Percentiles rank a stretch among this genome's conserved stretches.
Conservation (phyloP, 2,113 vertebrate genomes). For the Sakesphorus luctuosus region DNA sequence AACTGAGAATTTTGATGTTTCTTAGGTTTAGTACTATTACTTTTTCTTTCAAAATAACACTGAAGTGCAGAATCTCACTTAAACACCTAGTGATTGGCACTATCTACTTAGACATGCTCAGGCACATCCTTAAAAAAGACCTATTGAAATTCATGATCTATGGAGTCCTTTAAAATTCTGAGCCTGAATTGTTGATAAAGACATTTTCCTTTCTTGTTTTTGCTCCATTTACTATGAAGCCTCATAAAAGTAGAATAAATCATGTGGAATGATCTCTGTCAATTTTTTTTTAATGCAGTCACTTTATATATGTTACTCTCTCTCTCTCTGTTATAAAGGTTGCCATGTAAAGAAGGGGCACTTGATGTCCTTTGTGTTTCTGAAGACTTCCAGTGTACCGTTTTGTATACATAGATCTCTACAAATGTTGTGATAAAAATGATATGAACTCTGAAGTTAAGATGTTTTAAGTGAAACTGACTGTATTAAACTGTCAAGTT, state of each 20-base stretch:
- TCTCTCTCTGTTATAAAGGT: neutral
- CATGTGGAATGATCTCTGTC: neutral
- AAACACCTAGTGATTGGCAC: neutral
- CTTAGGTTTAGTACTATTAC: neutral
- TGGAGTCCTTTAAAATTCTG: neutral
- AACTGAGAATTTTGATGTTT: neutral
- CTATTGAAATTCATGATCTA: neutral
- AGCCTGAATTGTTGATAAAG: neutral
- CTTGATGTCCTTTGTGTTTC: neutral
- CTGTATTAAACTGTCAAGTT: neutral
- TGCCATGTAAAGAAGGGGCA: neutral
- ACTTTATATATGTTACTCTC: neutral
- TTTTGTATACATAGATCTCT: neutral
- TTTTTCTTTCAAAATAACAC: neutral
- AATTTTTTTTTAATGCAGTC: neutral
- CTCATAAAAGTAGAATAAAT: neutral
- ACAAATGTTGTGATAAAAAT: neutral
- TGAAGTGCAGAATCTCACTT: neutral
- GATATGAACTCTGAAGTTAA: neutral
- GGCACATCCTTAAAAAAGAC: neutral
- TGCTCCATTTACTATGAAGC: neutral
- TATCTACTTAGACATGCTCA: neutral
- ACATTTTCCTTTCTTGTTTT: neutral
- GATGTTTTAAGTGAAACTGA: neutral
- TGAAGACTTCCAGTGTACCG: neutral